A percentile compares a stretch with the other conserved stretches of the same genome.
Conservation (phyloP, 2,797 vertebrate genomes). For the Danio albolineatus region DNA sequence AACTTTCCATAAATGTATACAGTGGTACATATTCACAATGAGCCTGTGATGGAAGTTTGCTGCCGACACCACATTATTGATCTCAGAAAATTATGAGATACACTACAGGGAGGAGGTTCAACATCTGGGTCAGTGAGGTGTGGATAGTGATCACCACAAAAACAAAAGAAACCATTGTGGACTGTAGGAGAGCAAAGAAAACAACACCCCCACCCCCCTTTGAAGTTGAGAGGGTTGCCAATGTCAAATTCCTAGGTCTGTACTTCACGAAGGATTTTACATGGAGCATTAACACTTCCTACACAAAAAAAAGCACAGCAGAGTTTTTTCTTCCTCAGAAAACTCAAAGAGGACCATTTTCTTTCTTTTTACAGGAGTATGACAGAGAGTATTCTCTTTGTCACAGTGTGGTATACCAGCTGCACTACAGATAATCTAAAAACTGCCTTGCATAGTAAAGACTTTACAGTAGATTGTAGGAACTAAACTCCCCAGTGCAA, state of each 20-base stretch:
- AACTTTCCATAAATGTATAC: too few relatives aligned
- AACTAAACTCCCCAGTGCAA: neutral
- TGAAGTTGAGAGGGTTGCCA: too few relatives aligned
- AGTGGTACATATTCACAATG: too few relatives aligned
- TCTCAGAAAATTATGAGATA: too few relatives aligned
- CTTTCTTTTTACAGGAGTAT: neutral
- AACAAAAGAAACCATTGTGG: too few relatives aligned
- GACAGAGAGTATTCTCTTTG: neutral
- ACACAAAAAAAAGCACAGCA: neutral
- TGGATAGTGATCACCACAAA: too few relatives aligned
- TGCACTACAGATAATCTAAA: neutral
- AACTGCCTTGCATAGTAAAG: neutral
- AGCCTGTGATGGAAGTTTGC: too few relatives aligned
- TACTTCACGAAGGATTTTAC: neutral
- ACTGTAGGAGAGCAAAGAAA: too few relatives aligned
- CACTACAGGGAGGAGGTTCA: too few relatives aligned
- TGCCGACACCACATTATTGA: too few relatives aligned
- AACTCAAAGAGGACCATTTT: neutral
- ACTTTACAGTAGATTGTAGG: neutral
- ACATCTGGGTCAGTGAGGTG: too few relatives aligned
- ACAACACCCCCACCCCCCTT: too few relatives aligned
- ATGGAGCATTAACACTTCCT: neutral
- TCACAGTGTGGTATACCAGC: neutral
- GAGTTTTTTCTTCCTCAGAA: neutral
- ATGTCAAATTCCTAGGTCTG: neutral